Base-by-base conservation (phyloP, 2,888 invertebrate species). In the Uropetala carovei region DNA sequence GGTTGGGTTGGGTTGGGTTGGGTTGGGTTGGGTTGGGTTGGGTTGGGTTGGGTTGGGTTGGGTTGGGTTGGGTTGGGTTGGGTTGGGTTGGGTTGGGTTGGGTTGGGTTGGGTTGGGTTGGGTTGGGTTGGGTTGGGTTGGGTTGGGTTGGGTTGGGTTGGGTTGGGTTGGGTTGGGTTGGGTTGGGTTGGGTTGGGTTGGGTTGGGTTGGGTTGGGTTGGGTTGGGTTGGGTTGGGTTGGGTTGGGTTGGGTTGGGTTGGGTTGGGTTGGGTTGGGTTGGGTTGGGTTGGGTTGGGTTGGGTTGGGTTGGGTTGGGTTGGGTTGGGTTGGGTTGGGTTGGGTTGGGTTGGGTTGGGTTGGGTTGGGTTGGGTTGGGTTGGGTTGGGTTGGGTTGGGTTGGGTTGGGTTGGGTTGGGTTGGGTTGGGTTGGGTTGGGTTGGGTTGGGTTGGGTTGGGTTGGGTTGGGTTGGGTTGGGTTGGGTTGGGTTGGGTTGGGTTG, bases 1-100 rank as follows among this genome's bases (percentile, higher is more conserved):
- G 82, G 82, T 82, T 82, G 82, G 82, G 82, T 82, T 82, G 82
- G 82, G 82, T 82, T 82, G 82, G 82, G 82, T 82, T 82, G 82
- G 82, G 82, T 82, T 82, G 82, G 82, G 82, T 82, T 82, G 82
- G 82, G 82, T 82, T 82, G 82, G 82, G 82, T 82, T 82, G 82
- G 82, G 82, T 82, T 82, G 82, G 82, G 82, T 82, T 82, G 82
- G 82, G 82, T 82, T 82, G 82, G 82, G 82, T 82, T 82, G 82
- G 82, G 82, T 82, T 82, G 82, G 82, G 82, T 82, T 82, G 82
- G 82, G 82, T 82, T 82, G 82, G 82, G 82, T 82, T 82, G 82
- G 82, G 82, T 82, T 82, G 82, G 82, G 82, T 82, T 82, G 82
- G 82, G 82, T 82, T 82, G 82, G 82, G 82, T 82, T 82, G 82